Conservation (phyloP, 2,888 invertebrate species). For the Rhagonycha fulva region DNA sequence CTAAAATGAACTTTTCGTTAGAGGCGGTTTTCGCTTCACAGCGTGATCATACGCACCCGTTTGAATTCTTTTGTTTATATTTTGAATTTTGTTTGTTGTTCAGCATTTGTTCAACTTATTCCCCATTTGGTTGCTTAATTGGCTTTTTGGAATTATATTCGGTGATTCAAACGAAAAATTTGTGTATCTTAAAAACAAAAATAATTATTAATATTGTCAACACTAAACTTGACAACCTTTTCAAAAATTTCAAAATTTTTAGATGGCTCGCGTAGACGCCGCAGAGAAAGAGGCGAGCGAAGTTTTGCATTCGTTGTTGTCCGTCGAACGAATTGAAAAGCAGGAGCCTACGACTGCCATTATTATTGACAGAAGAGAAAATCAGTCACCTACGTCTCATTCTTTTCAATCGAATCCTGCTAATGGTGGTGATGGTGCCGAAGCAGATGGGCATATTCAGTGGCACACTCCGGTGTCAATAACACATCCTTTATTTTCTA, state of each 20-base stretch:
- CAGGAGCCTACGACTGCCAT: slow-evolving; percentile 41
- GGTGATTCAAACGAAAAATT: not conserved
- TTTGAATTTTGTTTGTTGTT: not conserved
- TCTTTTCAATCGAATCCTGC: slow-evolving; percentile 45
- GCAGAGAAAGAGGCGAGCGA: slow-evolving; percentile 75
- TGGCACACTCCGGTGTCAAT: slow-evolving; percentile 66
- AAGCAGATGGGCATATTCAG: slow-evolving; percentile 58
- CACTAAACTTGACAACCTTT: not conserved
- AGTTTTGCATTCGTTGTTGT: slow-evolving; percentile 68
- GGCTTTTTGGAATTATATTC: not conserved
- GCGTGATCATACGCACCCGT: slow-evolving; percentile 7
- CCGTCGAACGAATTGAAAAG: slow-evolving; percentile 69
- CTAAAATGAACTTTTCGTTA: slow-evolving; percentile 55
- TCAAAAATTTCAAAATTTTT: slow-evolving; percentile 46
- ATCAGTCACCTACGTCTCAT: slow-evolving; percentile 45
- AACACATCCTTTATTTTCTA: slow-evolving; percentile 52
- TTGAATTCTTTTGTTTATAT: slow-evolving; percentile 24
- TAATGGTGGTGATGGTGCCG: slow-evolving; percentile 39
- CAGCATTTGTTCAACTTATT: not conserved
- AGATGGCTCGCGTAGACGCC: slow-evolving; percentile 67
- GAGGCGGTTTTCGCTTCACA: slow-evolving; percentile 52
- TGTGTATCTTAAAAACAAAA: not conserved
- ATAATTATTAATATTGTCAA: not conserved
- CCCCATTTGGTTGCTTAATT: not conserved
- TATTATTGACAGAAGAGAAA: slow-evolving; percentile 43